Base-by-base conservation (phyloP, 2,888 invertebrate species). In the Rhogogaster chlorosoma region DNA sequence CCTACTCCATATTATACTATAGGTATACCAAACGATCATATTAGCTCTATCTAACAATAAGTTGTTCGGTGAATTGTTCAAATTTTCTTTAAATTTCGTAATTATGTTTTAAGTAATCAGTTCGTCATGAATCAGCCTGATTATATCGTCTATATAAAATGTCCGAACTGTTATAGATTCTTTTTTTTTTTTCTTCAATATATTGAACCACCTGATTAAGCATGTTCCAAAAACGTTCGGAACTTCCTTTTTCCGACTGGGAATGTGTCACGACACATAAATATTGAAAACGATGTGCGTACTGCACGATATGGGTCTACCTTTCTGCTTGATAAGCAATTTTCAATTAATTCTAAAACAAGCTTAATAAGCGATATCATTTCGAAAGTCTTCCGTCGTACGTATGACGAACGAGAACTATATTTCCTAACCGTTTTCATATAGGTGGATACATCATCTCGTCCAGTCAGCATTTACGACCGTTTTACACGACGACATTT, bases 341-440 rank as follows among this genome's bases (percentile, higher is more conserved):
- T 70, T 36, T 36, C 26, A 61, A 1, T 61, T 26, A 9, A 61
- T 61, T 61, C 22, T 29, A 22, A 70, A n/a, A 36, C 18, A n/a
- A 70, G 32, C 70, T 70, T 36, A 70, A 36, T 70, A 70, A 70
- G 70, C 70, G 70, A 70, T 32, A 70, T n/a, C 36, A n/a, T 36
- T 70, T 29, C 36, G 70, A n/a, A n/a, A 29, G 32, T 70, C 9
- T 3, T 32, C 2, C 18, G 36, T n/a, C 32, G 32, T 18, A 70
- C 32, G 32, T 15, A 61, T 61, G 61, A 26, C 61, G 22, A 61
- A 61, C 61, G 12, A 61, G 26, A 18, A 61, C 26, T 61, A 26
- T 61, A 26, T 61, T 61, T 61, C 61, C 61, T 61, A 61, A 61
- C 61, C 61, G 22, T 61, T 3, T 12, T 29, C 12, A 26, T 29